Percentiles rank a stretch among this genome's conserved stretches.
Conservation (phyloP, 1,140 invertebrate genomes). For the Penaeus japonicus region DNA sequence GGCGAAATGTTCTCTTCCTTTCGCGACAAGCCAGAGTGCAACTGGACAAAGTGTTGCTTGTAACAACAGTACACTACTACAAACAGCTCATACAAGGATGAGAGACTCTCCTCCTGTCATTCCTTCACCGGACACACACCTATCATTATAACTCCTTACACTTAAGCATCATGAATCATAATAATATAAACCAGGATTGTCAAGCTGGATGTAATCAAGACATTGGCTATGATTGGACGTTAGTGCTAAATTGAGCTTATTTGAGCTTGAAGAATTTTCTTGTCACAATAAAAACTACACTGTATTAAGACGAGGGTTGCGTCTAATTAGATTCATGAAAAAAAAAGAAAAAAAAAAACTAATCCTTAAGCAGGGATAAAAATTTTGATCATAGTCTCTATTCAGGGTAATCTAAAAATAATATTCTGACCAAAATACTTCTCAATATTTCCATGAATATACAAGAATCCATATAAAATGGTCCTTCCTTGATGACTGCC, state of each 20-base stretch:
- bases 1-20: too few relatives aligned
- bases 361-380: conserved; percentile 29
- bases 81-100: too few relatives aligned
- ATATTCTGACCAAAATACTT: conserved; percentile 50
- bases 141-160: too few relatives aligned
- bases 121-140: too few relatives aligned
- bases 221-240: conserved; percentile 46
- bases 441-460: conserved; percentile 23
- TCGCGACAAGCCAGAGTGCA: too few relatives aligned
- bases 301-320: conserved; percentile 28
- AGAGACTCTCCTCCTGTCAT: too few relatives aligned
- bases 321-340: conserved; percentile 32
- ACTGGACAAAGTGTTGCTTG: too few relatives aligned
- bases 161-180: too few relatives aligned
- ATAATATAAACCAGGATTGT: conserved; percentile 42
- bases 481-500: conserved; percentile 30
- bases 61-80: too few relatives aligned
- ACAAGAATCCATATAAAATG: conserved; percentile 35
- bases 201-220: conserved; percentile 34
- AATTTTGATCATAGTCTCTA: conserved; percentile 38
- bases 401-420: conserved; percentile 44
- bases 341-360: neutral
- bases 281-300: conserved; percentile 41
- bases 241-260: conserved; percentile 48
- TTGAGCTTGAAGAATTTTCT: conserved; percentile 44